Evolutionary conservation across 2,888 invertebrate genomes (phyloP).

Genomic region (Callimorpha dominula): DNA sequence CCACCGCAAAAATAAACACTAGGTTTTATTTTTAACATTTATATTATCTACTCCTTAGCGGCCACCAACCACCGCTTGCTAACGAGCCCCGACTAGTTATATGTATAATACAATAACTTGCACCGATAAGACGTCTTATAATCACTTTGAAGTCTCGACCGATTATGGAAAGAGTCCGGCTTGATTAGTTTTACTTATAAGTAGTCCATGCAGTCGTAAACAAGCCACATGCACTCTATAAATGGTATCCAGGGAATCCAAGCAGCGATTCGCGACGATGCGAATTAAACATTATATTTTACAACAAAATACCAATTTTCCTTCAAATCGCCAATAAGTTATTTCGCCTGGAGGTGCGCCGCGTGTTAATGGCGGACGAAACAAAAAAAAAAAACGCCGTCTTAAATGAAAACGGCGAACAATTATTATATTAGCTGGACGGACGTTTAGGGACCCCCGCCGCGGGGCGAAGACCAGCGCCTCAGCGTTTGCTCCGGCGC

Average conservation of each 20-base stretch:
- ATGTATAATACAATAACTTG: slow-evolving; percentile 46
- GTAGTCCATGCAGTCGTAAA: slow-evolving; percentile 54
- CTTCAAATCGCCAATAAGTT: slow-evolving; percentile 79
- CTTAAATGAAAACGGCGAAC: slow-evolving; percentile 74
- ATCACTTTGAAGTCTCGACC: slow-evolving; percentile 45
- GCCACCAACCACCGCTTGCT: slow-evolving; percentile 30
- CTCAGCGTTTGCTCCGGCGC: slow-evolving; percentile 53
- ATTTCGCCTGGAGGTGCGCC: slow-evolving; percentile 71
- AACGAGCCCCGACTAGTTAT: slow-evolving; percentile 51
- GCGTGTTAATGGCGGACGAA: slow-evolving; percentile 65
- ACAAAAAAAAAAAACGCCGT: slow-evolving; percentile 56
- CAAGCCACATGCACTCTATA: slow-evolving; percentile 51
- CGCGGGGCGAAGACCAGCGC: slow-evolving; percentile 18
- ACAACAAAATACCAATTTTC: slow-evolving; percentile 77
- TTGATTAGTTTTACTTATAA: slow-evolving; percentile 60
- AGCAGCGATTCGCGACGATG: slow-evolving; percentile 51
- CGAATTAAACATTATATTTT: slow-evolving; percentile 65
- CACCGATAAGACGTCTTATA: slow-evolving; percentile 50
- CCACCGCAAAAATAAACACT: slow-evolving; percentile 49
- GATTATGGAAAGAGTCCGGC: slow-evolving; percentile 36
- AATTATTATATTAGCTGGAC: slow-evolving; percentile 61
- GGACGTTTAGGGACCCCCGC: slow-evolving; percentile 42
- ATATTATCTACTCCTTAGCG: slow-evolving; percentile 57
- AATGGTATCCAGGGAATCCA: slow-evolving; percentile 54
- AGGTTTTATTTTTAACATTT: slow-evolving; percentile 62